Base-by-base conservation (phyloP, 2,113 vertebrate species). In the Leucoraja erinaceus region DNA sequence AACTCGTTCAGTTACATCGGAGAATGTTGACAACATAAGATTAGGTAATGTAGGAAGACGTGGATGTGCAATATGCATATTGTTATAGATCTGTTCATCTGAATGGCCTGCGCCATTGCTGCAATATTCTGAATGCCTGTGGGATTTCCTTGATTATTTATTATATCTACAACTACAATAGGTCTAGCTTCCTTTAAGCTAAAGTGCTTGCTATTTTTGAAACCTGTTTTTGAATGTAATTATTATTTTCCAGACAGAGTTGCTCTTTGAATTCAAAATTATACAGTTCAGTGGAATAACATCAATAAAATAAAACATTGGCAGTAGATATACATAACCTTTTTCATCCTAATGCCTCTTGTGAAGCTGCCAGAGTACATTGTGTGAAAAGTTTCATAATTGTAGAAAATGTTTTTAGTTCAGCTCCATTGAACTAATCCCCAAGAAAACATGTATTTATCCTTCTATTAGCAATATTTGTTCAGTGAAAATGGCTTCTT, bases 111-210 rank as follows among this genome's bases (percentile, higher is more conserved):
- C 28, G 59, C 5, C 3, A 28, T 20, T 86, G 7, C 11, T 61
- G 56, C 25, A 61, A 20, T 61, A 28, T 86, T 59, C 83, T 86
- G 78, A 38, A 33, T 81, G 16, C 38, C 78, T 81, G 5, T 81
- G 38, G 18, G 78, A 81, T 81, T 81, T 81, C 78, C 38, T 81
- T 78, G 76, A 47, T 81, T 81, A 38, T 81, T 81, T 78, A n/a
- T 33, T 77, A 33, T 33, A 78, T 78, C 31, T 78, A 33, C 76
- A 78, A 38, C 25, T n/a, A 12, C 9, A 76, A 76, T n/a, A 76
- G 28, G 74, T 31, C 9, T 75, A 28, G 28, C 28, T 9, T 54
- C 25, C 28, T 56, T 84, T 56, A 84, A 28, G 47, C 38, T 47
- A 22, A 9, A 54, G 38, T n/a, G 81, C 6, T 88, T 61, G 25